phyloP scores from a whole-genome alignment of 2,797 vertebrate genomes.

The Heliangelus exortis region DNA sequence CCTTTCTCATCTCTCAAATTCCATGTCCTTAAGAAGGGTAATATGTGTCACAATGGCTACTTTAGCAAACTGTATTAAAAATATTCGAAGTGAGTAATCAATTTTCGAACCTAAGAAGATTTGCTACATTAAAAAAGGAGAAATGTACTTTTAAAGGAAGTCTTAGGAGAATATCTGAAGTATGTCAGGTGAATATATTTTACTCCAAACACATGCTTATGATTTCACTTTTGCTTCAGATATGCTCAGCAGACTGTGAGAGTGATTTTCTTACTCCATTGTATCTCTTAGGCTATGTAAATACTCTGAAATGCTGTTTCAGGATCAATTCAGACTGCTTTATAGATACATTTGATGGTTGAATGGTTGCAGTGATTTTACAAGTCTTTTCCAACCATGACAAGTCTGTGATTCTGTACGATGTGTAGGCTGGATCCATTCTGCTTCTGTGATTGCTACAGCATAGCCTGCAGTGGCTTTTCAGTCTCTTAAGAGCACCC shows the following conservation, averaged over 20 bases:
- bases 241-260: not conserved
- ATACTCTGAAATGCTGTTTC: not conserved
- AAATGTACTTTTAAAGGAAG: not conserved
- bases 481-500: not conserved
- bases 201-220: fast-evolving
- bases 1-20: not conserved
- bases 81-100: not conserved
- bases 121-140: not conserved
- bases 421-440: not conserved
- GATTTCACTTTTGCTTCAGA: not conserved
- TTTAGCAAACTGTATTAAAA: not conserved
- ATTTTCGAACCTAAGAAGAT: not conserved
- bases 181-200: not conserved
- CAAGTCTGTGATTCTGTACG: too few relatives aligned
- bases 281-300: not conserved
- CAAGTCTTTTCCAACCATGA: too few relatives aligned
- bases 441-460: not conserved
- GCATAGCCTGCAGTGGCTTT: not conserved
- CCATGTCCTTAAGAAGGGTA: not conserved
- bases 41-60: not conserved
- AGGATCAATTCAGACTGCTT: not conserved
- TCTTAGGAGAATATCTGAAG: not conserved
- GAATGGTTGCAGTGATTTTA: too few relatives aligned
- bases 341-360: not conserved
- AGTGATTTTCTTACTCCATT: not conserved